phyloP scores from a whole-genome alignment of 2,797 vertebrate species.

The Urocyon cinereoargenteus region DNA sequence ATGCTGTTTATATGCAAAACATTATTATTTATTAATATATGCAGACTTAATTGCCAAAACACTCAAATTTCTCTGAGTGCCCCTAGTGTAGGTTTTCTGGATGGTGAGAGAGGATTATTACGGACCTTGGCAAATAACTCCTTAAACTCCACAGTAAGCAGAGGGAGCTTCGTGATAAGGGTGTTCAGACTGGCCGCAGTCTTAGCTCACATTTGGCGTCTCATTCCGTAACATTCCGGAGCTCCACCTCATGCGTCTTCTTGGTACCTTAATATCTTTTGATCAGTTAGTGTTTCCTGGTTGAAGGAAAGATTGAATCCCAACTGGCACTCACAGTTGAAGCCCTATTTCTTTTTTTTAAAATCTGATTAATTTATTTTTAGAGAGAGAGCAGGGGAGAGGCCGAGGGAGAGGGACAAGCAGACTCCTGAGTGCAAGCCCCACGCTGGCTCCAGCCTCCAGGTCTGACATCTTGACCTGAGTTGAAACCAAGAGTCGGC shows the following conservation, averaged over 20 bases:
- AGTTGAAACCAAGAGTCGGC: neutral
- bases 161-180: neutral
- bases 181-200: neutral
- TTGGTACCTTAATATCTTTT: neutral
- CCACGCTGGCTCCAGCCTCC: neutral
- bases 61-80: neutral
- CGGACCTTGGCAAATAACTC: neutral
- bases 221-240: neutral
- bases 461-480: neutral
- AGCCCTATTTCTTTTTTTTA: neutral
- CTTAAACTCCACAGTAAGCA: neutral
- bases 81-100: neutral
- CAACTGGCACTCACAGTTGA: neutral
- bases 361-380: neutral
- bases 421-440: neutral
- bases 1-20: conserved; percentile 56
- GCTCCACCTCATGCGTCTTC: neutral
- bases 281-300: neutral
- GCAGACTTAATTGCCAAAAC: neutral
- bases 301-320: conserved; percentile 19
- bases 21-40: conserved; percentile 50
- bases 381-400: neutral
- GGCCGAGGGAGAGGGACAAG: neutral
- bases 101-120: neutral
- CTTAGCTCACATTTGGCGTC: neutral